phyloP scores from a whole-genome alignment of 1,140 invertebrate species.

The Drosophila murphyi region DNA sequence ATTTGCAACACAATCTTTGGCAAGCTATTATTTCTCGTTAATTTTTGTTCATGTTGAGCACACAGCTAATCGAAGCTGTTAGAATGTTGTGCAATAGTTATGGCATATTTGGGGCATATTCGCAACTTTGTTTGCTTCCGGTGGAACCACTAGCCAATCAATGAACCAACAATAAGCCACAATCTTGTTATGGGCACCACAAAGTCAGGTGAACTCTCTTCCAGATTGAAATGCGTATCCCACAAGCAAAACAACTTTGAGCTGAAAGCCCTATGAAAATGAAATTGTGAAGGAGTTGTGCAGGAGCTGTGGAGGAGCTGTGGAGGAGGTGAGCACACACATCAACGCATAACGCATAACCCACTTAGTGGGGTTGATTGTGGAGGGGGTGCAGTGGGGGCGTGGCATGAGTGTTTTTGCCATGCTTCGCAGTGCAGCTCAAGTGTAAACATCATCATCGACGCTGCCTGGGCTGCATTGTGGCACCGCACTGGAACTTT shows the following conservation, averaged over 20 bases:
- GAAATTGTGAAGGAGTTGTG: constrained; percentile 2
- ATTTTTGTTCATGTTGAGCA: too few species aligned
- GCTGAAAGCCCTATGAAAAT: constrained; percentile 34
- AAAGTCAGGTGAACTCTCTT: constrained; percentile 56
- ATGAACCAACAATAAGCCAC: constrained; percentile 41
- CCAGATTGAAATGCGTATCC: constrained; percentile 34
- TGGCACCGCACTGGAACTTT: neutral
- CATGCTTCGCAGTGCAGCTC: constrained; percentile 57
- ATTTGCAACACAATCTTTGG: too few species aligned
- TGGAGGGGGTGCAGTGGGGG: neutral
- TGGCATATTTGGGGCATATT: constrained; percentile 58
- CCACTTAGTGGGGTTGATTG: constrained; percentile 19
- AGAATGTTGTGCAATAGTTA: constrained; percentile 58
- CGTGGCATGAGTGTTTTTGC: constrained; percentile 4
- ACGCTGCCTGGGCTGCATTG: constrained; percentile 40
- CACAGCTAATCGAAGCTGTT: constrained; percentile 38
- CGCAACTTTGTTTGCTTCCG: constrained; percentile 7
- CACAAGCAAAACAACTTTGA: constrained; percentile 44
- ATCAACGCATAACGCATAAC: constrained; percentile 38
- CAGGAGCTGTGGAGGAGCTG: neutral
- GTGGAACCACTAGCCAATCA: neutral
- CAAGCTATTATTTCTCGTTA: too few species aligned
- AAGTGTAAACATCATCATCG: constrained; percentile 77
- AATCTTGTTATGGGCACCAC: constrained; percentile 40
- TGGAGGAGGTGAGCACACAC: constrained; percentile 36